Conservation (phyloP, 2,113 vertebrate species). For the Gambusia affinis region DNA sequence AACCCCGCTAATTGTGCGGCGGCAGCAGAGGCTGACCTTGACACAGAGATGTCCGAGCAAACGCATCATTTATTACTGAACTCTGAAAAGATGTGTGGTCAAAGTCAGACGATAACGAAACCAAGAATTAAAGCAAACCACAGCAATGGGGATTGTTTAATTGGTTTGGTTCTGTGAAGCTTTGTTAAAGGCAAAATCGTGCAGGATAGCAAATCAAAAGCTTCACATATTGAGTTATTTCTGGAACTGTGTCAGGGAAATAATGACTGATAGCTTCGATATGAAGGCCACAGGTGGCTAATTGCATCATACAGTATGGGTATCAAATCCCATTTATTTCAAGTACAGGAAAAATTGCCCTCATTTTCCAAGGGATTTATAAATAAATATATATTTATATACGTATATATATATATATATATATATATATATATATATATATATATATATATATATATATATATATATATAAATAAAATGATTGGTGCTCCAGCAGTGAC, state of each 20-base stretch:
- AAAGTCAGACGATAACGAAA: conserved; percentile 14
- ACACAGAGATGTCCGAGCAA: conserved; percentile 23
- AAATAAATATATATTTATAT: no score
- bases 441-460: no score
- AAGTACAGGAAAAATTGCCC: neutral
- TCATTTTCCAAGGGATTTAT: neutral
- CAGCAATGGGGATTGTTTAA: neutral
- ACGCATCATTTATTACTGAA: conserved; percentile 18
- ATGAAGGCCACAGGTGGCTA: neutral
- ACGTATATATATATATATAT: no score
- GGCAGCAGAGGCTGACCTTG: conserved; percentile 20
- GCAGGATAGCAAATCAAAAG: neutral
- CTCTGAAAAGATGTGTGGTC: conserved; percentile 9
- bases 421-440: no score
- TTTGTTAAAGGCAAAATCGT: neutral
- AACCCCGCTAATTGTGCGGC: conserved; percentile 48
- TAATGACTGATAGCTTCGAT: neutral
- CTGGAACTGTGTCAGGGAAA: neutral
- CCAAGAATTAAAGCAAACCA: conserved; percentile 1
- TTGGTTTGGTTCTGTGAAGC: neutral
- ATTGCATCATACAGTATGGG: neutral
- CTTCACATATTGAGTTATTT: neutral
- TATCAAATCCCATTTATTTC: conserved; percentile 13
- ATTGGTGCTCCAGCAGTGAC: neutral
- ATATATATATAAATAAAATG: neutral